Base-by-base conservation (phyloP, 1,140 invertebrate genomes). In the Trachelipus rathkii region DNA sequence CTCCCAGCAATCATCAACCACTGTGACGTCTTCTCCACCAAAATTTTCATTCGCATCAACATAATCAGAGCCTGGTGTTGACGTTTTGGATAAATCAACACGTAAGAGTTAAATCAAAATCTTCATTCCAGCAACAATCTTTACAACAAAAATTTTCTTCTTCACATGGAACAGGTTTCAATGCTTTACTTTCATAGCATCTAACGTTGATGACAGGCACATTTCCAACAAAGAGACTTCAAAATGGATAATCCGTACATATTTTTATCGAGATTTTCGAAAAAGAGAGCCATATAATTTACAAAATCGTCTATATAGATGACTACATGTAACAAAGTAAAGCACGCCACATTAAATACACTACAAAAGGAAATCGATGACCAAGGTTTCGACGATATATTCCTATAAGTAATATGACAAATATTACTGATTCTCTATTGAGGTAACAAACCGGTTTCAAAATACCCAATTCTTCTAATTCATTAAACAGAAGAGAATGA, bases 11-110 rank as follows among this genome's bases (percentile, higher is more conserved):
- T 78, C 77, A 19, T 60, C 77, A 50, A 74, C 77, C 60, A 71
- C 71, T 13, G 74, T 67, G 21, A 78, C 33, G 24, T 70, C n/a
- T 21, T 69, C 23, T 15, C 33, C 46, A 60, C 45, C 77, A 11
- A 74, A 67, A 44, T 15, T 69, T 19, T 78, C 77, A 10, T 73
- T 19, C 24, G 77, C 71, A 69, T 75, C 74, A 8, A 46, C 43
- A 50, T 73, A 78, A 0, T 78, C 77, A 15, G 77, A 78, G n/a
- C 76, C 77, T 76, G 77, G 74, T 19, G 74, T 78, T 43, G 77
- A 69, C 44, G 66, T n/a, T 0, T 75, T 50, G 10, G 74, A 76
- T 50, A 46, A n/a, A 3, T 72, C 73, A 66, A 44, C 43, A 44
- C 19, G 60, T 10, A 78, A 71, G 44, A 78, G 73, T 33, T 76